phyloP scores from a whole-genome alignment of 2,888 invertebrate genomes.

The Aethes cnicana region DNA sequence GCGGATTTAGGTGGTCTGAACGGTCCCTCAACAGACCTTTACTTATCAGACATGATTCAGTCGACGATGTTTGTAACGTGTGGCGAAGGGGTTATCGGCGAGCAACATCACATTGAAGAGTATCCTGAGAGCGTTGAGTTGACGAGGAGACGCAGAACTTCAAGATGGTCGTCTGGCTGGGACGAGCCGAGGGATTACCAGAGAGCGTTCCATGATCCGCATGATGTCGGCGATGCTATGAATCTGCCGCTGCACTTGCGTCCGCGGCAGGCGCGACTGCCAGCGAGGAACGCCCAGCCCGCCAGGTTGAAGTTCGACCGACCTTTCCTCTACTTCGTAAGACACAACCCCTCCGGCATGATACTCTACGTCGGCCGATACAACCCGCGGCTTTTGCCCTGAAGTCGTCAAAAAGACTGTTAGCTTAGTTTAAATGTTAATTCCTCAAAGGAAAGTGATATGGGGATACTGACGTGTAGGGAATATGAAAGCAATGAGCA shows the following conservation, averaged over 20 bases:
- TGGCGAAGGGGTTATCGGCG: conserved; percentile 87
- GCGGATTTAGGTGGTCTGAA: conserved; percentile 93
- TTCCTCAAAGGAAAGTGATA: conserved; percentile 78
- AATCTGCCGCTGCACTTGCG: conserved; percentile 86
- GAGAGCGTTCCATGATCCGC: conserved; percentile 86
- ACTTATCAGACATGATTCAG: conserved; percentile 92
- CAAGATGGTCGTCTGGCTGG: conserved; percentile 76
- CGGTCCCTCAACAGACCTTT: conserved; percentile 89
- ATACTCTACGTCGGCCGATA: conserved; percentile 94
- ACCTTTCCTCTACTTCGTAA: conserved; percentile 93
- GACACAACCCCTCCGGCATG: conserved; percentile 95
- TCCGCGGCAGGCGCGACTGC: conserved; percentile 87
- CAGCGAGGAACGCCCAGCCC: conserved; percentile 83
- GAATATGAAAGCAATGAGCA: conserved; percentile 67
- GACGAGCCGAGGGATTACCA: conserved; percentile 85
- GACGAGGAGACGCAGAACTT: conserved; percentile 58
- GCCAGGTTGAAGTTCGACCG: conserved; percentile 92
- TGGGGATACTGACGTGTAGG: conserved; percentile 70
- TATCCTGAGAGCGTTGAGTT: conserved; percentile 86
- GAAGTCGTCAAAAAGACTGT: conserved; percentile 72
- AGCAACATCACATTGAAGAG: conserved; percentile 90
- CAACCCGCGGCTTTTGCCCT: conserved; percentile 91
- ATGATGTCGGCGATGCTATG: conserved; percentile 75
- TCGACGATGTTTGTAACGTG: conserved; percentile 92
- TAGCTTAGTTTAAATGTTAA: conserved; percentile 70